Base-by-base conservation (phyloP, 2,113 vertebrate species). In the Ammodytes dubius region DNA sequence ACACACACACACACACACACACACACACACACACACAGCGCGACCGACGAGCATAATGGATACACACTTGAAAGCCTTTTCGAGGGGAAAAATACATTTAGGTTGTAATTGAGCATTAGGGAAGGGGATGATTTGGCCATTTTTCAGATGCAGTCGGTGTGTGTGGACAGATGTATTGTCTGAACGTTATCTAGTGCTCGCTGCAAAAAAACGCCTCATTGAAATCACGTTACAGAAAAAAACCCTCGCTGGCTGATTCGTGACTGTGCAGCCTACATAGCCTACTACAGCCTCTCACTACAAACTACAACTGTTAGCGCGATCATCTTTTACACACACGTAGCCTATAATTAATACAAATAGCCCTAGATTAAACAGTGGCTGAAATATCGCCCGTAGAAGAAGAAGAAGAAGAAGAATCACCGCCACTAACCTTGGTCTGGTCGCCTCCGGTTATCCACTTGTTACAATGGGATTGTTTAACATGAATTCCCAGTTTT, bases 401-500 rank as follows among this genome's bases (percentile, higher is more conserved):
- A 27, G 27, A 27, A 27, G 27, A 27, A 27, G 27, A 27, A 27
- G 27, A 27, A 27, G 27, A 27, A 40, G 13, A 10, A 63, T 68
- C 19, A 60, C 10, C 17, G 37, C 42, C 13, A 45, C 95, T 91
- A 68, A 96, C 95, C 95, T 96, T 90, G 91, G 88, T 85, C 58
- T 70, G 81, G 77, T 91, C 87, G 47, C 91, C 86, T 89, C 89
- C 89, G 83, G 46, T 47, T 87, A 86, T 95, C 93, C 93, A 94
- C 95, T 94, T 94, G 93, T 95, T 93, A 93, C 89, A 78, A 84
- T 81, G 86, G 78, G 65, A 54, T 81, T 27, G 27, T 80, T 13
- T 37, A 74, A 75, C 88, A 81, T 88, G 82, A 84, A 89, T 79
- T 78, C 54, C 47, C n/a, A 7, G 72, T 65, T 27, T 27, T 88